Percentiles rank a stretch among this genome's conserved stretches.
Conservation (phyloP, 2,113 vertebrate genomes). For the Psophia crepitans region DNA sequence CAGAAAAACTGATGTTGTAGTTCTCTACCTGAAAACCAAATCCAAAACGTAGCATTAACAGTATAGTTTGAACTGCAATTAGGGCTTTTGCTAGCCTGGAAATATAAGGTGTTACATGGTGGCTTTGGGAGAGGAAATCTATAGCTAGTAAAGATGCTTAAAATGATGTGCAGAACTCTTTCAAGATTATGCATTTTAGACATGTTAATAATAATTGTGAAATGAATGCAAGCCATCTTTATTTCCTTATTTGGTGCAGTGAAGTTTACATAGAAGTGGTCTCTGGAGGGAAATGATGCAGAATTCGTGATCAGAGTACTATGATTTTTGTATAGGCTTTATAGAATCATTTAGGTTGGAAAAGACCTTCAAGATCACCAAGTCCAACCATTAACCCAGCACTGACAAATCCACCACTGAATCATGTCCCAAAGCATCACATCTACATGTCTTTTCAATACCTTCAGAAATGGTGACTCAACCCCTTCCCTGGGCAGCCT, state of each 20-base stretch:
- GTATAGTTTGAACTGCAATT: neutral
- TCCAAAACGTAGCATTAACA: neutral
- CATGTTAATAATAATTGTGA: neutral
- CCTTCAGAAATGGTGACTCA: too few relatives aligned
- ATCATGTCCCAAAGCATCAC: too few relatives aligned
- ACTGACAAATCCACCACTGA: too few relatives aligned
- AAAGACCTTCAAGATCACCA: too few relatives aligned
- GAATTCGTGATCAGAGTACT: neutral
- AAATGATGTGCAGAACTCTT: neutral
- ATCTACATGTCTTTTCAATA: too few relatives aligned
- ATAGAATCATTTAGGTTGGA: too few relatives aligned
- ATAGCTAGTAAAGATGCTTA: neutral
- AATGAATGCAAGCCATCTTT: neutral
- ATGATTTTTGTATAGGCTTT: neutral
- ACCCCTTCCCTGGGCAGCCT: too few relatives aligned
- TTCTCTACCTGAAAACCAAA: neutral
- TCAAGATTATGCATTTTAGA: neutral
- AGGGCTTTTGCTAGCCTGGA: neutral
- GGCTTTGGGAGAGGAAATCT: neutral
- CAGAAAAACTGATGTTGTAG: neutral
- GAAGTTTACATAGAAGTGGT: neutral
- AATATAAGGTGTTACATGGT: neutral
- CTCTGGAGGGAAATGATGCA: neutral
- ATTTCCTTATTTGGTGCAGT: neutral
- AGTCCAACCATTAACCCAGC: too few relatives aligned